Conservation (phyloP, 2,888 invertebrate species). For the Tanytarsus gracilentus region DNA sequence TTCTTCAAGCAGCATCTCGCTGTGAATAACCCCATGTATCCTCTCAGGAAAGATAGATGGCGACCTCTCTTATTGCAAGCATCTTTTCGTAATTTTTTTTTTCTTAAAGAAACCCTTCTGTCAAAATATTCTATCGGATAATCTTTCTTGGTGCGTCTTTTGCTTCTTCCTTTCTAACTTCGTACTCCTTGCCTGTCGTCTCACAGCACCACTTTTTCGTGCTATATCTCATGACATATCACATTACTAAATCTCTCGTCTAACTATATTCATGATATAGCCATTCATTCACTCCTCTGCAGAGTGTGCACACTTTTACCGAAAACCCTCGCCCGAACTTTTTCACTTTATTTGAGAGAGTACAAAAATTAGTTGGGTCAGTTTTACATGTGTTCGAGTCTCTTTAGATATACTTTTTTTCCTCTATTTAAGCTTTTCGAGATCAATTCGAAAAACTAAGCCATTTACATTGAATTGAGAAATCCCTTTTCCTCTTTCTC, state of each 20-base stretch:
- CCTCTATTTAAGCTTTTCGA: too few relatives aligned
- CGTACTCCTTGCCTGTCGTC: too few relatives aligned
- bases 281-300: neutral
- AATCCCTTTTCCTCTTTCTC: too few relatives aligned
- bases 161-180: neutral
- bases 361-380: constrained; percentile 23
- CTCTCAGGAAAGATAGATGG: too few relatives aligned
- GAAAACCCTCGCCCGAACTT: neutral
- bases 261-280: neutral
- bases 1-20: too few relatives aligned
- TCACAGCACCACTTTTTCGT: too few relatives aligned
- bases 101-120: constrained; percentile 23
- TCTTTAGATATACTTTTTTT: neutral
- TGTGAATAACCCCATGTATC: too few relatives aligned
- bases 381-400: constrained; percentile 15
- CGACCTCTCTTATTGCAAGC: too few relatives aligned
- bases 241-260: neutral
- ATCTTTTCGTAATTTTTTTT: too few relatives aligned
- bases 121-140: constrained; percentile 19
- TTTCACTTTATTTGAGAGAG: neutral
- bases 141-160: constrained; percentile 6
- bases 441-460: too few relatives aligned
- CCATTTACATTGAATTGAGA: too few relatives aligned
- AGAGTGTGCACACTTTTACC: neutral
- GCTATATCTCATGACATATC: constrained; percentile 13